Conservation (phyloP, 2,113 vertebrate species). For the Cichladusa arquata region DNA sequence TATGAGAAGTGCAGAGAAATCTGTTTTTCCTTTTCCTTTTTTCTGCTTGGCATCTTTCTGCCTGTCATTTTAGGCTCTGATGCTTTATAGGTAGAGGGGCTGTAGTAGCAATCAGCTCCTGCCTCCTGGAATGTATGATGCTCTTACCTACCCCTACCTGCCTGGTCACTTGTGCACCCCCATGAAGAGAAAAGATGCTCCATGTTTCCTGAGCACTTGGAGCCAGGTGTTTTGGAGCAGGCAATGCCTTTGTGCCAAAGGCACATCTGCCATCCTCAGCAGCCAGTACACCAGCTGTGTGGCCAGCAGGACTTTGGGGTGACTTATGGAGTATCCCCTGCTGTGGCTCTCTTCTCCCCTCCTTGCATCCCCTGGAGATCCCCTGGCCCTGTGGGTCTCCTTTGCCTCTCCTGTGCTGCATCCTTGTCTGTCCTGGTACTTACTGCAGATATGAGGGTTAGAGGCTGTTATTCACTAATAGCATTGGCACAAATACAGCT, state of each 20-base stretch:
- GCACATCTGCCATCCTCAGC: neutral
- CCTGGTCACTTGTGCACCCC: neutral
- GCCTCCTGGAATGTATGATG: neutral
- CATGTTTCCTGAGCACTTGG: accelerated
- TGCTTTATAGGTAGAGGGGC: neutral
- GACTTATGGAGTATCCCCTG: neutral
- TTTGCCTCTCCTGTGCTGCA: neutral
- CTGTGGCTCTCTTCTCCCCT: neutral
- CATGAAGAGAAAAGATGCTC: neutral
- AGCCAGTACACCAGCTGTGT: neutral
- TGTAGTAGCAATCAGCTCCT: neutral
- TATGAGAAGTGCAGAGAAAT: neutral
- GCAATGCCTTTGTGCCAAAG: neutral
- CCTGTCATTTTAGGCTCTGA: neutral
- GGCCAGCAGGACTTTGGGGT: neutral
- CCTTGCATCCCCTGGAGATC: neutral
- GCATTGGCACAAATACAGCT: neutral
- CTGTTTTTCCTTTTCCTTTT: neutral
- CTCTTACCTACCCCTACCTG: neutral
- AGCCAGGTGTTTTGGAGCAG: neutral
- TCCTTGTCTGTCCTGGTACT: neutral
- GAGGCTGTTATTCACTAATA: neutral
- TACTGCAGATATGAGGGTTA: neutral
- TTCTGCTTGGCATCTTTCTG: neutral
- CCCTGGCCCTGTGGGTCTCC: neutral